These are phyloP conservation scores for Heterodera schachtii DNA, from an alignment of 1,140 invertebrate genomes.

Conservation along the genomic window DNA sequence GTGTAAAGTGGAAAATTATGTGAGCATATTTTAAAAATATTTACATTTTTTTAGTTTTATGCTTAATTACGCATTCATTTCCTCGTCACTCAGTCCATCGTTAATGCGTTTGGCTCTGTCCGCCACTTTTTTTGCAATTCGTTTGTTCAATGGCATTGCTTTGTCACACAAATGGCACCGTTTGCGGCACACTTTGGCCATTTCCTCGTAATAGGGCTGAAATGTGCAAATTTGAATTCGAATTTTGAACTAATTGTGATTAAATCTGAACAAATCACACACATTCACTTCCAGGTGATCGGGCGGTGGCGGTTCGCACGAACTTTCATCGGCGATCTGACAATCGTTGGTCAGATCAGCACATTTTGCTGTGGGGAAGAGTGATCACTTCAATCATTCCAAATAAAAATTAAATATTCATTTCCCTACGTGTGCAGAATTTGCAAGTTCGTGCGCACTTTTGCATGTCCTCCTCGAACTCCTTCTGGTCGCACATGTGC, in stretches of 20 bases:
- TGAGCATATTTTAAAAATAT: too few relatives aligned
- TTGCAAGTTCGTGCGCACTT: slow-evolving; percentile 27
- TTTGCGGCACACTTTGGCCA: slow-evolving; percentile 21
- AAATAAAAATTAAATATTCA: too few relatives aligned
- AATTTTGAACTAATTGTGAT: not conserved
- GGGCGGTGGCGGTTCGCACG: slow-evolving; percentile 7
- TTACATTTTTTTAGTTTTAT: too few relatives aligned
- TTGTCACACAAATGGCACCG: slow-evolving; percentile 20
- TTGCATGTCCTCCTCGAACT: slow-evolving; percentile 23
- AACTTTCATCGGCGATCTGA: slow-evolving; percentile 4
- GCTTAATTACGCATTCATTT: too few relatives aligned
- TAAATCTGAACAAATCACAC: not conserved
- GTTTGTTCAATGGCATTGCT: slow-evolving; percentile 3
- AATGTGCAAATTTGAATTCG: not conserved
- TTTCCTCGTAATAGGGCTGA: slow-evolving; percentile 20
- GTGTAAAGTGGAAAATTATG: too few relatives aligned
- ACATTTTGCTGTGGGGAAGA: slow-evolving; percentile 19
- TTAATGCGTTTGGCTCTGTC: not conserved
- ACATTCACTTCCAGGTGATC: slow-evolving; percentile 26
- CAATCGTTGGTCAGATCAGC: slow-evolving; percentile 24
- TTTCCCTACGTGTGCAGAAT: slow-evolving; percentile 22
- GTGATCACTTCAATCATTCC: not conserved
- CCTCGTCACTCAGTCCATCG: not conserved
- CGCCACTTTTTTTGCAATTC: slow-evolving; percentile 4
- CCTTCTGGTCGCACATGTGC: slow-evolving; percentile 31